Conservation (phyloP, 2,797 vertebrate genomes). For the Lepidocolaptes lacrymiger region DNA sequence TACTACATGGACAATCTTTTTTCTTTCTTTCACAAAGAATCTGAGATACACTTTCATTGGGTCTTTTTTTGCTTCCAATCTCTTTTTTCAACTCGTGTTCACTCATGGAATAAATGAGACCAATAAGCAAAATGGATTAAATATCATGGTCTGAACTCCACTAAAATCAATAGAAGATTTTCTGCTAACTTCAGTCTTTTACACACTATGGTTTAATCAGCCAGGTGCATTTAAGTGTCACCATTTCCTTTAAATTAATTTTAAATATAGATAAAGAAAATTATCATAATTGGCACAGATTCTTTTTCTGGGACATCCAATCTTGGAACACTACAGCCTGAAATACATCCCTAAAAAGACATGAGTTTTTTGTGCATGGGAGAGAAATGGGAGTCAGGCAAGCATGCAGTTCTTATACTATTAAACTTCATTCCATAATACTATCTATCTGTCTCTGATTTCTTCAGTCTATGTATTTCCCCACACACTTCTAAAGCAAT, state of each 20-base stretch:
- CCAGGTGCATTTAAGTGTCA: not conserved
- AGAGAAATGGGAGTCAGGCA: not conserved
- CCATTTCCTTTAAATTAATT: slow-evolving; percentile 11
- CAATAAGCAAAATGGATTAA: slow-evolving; percentile 43
- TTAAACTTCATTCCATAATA: not conserved
- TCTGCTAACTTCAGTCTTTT: not conserved
- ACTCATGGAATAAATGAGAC: not conserved
- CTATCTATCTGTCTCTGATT: not conserved
- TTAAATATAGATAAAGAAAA: slow-evolving; percentile 29
- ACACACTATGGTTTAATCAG: not conserved
- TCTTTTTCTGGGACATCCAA: not conserved
- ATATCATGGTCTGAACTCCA: slow-evolving; percentile 12
- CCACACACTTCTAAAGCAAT: not conserved
- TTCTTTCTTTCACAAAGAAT: not conserved
- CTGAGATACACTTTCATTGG: not conserved
- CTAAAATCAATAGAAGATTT: slow-evolving; percentile 37
- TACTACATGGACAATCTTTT: not conserved
- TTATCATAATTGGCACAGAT: not conserved
- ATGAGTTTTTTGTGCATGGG: not conserved
- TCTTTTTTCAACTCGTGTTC: not conserved
- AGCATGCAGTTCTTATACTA: not conserved
- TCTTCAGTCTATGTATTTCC: not conserved
- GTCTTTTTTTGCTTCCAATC: not conserved
- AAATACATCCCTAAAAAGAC: not conserved
- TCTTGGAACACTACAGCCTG: not conserved